Evolutionary conservation across 2,888 invertebrate genomes (phyloP), one percentile per base, ranked within the genome.

Genomic region (Cataglyphis livida): DNA sequence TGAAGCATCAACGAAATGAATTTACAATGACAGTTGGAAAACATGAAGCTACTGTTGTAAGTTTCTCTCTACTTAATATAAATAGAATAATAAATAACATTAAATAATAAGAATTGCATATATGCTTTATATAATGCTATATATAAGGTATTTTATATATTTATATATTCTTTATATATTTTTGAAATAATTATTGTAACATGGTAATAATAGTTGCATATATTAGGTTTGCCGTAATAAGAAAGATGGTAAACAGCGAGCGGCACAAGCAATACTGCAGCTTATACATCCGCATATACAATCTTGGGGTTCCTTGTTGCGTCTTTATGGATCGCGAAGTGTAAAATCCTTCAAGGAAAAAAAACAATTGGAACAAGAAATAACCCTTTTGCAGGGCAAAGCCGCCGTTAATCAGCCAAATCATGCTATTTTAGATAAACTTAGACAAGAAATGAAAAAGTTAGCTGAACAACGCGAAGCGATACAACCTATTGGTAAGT

Each of bases 21-120:
- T 98, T 98, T 93, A 98, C 97, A 48, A 98, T 99, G 98, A 97
- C 96, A 15, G 99, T 99, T 59, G 99, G 99, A 71, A 98, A 98
- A 93, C 98, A 99, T 93, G 96, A 96, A 15, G 98, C 98, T 1
- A 97, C 97, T 32, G 98, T 99, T 32, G 95, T 94, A 86, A 91
- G 93, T 91, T 68, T 28, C n/a, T 15, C n/a, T 25, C 10, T 51
- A 35, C 1, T 65, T 65, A n/a, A 12, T 44, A 64, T 41, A 59
- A 59, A 38, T 25, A 59, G 6, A 25, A 73, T 57, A 21, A 7
- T 25, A 35, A 35, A 35, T 66, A 59, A 78, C 32, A n/a, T 65
- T 59, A 48, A 25, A 57, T 41, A 28, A 70, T 28, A 44, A 41
- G 7, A 78, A 68, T 32, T 25, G 4, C 25, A 48, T 6, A 6